phyloP scores from a whole-genome alignment of 1,140 invertebrate species.

The Xylocopa sonorina region DNA sequence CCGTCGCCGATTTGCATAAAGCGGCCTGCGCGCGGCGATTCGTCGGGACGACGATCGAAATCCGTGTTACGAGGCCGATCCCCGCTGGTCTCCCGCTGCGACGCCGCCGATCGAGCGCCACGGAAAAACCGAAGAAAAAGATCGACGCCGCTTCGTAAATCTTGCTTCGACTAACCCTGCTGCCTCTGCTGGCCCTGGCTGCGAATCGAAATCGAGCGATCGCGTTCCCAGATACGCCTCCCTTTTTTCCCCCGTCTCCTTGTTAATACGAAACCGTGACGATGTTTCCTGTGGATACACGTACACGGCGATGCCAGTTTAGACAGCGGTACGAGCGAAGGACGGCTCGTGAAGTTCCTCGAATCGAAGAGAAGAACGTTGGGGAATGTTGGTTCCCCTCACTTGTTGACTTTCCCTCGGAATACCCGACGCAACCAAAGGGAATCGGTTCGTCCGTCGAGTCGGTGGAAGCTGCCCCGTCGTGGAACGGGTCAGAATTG shows the following conservation, averaged over 20 bases:
- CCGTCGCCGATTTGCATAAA: constrained; percentile 15
- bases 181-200: too few species aligned
- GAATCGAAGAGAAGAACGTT: background rate
- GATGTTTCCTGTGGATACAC: background rate
- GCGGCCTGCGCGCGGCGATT: background rate
- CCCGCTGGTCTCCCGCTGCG: background rate
- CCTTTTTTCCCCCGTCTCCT: too few species aligned
- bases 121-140: background rate
- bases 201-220: too few species aligned
- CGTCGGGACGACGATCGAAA: background rate
- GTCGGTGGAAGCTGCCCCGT: too few species aligned
- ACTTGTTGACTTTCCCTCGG: constrained; percentile 6
- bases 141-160: background rate
- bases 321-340: too few species aligned
- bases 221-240: too few species aligned
- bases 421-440: background rate
- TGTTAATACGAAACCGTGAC: too few species aligned
- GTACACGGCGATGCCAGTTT: too few species aligned
- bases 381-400: too few species aligned
- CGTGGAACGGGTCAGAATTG: constrained; percentile 36
- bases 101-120: background rate
- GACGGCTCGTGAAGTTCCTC: background rate
- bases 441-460: background rate
- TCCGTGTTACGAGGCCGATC: constrained; percentile 12
- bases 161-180: background rate